Evolutionary conservation across 2,113 vertebrate species (phyloP).

Genomic region (Psophia crepitans): DNA sequence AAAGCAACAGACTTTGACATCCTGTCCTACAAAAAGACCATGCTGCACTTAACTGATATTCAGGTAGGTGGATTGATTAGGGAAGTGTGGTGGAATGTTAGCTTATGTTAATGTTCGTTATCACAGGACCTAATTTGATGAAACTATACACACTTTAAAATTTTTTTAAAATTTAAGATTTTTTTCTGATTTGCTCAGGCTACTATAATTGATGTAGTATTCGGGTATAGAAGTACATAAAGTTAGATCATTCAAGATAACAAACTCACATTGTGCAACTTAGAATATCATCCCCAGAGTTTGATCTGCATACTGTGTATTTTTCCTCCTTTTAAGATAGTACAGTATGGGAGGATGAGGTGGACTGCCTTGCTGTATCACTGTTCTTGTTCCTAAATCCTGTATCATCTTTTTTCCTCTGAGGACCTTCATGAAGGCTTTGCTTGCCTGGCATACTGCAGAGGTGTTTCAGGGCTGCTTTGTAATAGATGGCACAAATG

Average conservation of each 20-base stretch:
- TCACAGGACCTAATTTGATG: background rate
- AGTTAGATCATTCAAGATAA: background rate
- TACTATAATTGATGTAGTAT: background rate
- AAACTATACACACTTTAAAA: background rate
- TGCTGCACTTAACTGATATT: conserved; percentile 93
- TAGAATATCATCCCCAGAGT: background rate
- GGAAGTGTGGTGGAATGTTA: background rate
- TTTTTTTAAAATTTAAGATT: no score
- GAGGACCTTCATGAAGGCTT: background rate
- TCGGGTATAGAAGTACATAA: background rate
- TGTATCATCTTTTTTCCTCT: background rate
- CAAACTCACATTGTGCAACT: background rate
- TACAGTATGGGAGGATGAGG: background rate
- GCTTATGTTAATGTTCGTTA: background rate
- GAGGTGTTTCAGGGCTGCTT: background rate
- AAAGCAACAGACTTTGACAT: conserved; percentile 92
- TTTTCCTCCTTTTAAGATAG: background rate
- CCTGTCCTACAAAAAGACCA: conserved; percentile 95
- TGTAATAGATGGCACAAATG: background rate
- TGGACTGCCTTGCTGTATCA: background rate
- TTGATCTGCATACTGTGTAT: background rate
- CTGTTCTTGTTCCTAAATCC: background rate
- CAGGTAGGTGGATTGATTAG: conserved; percentile 76
- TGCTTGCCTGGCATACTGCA: background rate
- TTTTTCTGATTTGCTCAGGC: background rate